Evolutionary conservation across 2,113 vertebrate genomes (phyloP).

Genomic region (Megalops atlanticus): DNA sequence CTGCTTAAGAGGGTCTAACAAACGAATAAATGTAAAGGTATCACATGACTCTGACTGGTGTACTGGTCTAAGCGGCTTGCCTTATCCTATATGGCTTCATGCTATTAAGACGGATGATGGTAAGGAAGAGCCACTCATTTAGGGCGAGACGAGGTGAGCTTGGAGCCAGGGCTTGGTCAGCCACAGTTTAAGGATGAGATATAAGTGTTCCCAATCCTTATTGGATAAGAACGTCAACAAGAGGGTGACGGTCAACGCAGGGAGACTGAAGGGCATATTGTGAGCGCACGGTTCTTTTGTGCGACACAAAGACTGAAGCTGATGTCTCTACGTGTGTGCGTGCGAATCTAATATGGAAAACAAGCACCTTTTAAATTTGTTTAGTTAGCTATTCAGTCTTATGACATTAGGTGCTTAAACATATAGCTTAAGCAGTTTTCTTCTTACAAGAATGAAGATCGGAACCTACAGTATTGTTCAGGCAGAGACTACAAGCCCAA

Average conservation of each 20-base stretch:
- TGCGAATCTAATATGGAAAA: too few relatives aligned
- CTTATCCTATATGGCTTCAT: background rate
- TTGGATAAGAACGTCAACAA: constrained; percentile 13
- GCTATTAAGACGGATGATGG: constrained; percentile 4
- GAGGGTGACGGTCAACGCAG: background rate
- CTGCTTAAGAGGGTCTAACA: background rate
- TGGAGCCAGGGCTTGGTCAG: background rate
- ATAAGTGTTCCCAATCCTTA: constrained; percentile 14
- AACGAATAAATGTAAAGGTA: too few relatives aligned
- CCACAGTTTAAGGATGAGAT: background rate
- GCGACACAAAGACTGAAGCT: background rate
- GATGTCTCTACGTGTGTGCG: too few relatives aligned
- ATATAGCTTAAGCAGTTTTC: too few relatives aligned
- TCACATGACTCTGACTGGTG: background rate
- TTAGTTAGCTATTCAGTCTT: too few relatives aligned
- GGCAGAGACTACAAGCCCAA: too few relatives aligned
- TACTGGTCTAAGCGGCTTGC: constrained; percentile 11
- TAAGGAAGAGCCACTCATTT: constrained; percentile 1
- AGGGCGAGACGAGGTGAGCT: constrained; percentile 1
- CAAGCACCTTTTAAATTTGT: too few relatives aligned
- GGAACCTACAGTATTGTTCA: too few relatives aligned
- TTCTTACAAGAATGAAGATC: too few relatives aligned
- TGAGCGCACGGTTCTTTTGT: background rate
- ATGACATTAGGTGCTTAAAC: too few relatives aligned
- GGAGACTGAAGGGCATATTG: background rate